Evolutionary conservation across 1,140 invertebrate genomes (phyloP), one percentile per base, ranked within the genome.

Genomic region (Parapsyche elsis): DNA sequence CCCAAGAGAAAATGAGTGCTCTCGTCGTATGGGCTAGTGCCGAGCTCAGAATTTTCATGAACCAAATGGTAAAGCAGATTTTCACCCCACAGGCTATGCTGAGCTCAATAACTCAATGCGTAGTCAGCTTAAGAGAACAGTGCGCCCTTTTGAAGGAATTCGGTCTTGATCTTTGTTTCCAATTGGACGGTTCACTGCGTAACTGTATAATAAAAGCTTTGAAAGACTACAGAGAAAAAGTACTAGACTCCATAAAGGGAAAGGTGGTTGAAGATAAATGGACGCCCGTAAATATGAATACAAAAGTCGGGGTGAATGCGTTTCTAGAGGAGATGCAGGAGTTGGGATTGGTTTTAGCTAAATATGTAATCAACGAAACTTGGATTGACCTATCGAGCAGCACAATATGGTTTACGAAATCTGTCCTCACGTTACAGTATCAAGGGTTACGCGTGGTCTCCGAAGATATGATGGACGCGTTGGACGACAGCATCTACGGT

Each of bases 11-110:
- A 91, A 84, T 94, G 92, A 90, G 92, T 90, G 96, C 95, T 81
- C 94, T 98, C 83, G 92, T 97, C 81, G 94, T 98, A 0, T 99
- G 97, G 97, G 93, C 94, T 80, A 95, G 94, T 84, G 91, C 93
- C 81, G 97, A 99, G 89, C 88, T 99, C 61, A 93, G 93, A 86
- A 91, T 92, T 88, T 94, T 95, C 85, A 96, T 90, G 86, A 93
- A 90, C 87, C 95, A 92, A 92, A 94, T 94, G 86, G 93, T 92
- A 84, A 97, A 92, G 85, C 97, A 99, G 87, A 94, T 99, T 19
- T 98, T 99, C 86, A 95, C 94, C 83, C 95, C 96, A 14, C 96
- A 98, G 88, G 93, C 95, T 75, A 92, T 93, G 5, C 86, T 98
- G 77, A 93, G 94, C 67, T 93, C 93, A 2, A 91, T 98, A 67